These are phyloP conservation scores for Corbicula japonica DNA, from an alignment of 2,888 invertebrate species.

Conservation along the genomic window DNA sequence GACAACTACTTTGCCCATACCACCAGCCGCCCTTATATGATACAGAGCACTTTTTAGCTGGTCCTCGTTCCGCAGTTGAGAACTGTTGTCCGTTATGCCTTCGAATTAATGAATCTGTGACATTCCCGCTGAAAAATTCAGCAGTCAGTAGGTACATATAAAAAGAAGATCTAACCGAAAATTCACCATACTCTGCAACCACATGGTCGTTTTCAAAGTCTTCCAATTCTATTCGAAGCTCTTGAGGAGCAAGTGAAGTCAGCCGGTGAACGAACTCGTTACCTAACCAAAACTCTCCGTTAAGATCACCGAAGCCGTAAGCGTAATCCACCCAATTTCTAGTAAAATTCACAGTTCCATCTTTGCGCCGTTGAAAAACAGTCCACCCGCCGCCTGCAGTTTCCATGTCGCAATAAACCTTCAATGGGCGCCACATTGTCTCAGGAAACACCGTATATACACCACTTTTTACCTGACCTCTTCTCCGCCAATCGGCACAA, in stretches of 20 bases:
- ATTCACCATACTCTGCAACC: conserved; percentile 37
- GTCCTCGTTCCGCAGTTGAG: conserved; percentile 30
- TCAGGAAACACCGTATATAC: conserved; percentile 54
- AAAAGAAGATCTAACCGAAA: conserved; percentile 17
- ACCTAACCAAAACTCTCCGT: conserved; percentile 47
- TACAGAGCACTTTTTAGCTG: conserved; percentile 55
- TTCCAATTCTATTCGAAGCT: conserved; percentile 45
- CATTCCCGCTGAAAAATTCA: conserved; percentile 23
- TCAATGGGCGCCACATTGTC: conserved; percentile 18
- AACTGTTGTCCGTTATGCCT: conserved; percentile 8
- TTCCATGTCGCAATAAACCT: conserved; percentile 62
- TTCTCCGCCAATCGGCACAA: conserved; percentile 43
- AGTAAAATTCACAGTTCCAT: conserved; percentile 48
- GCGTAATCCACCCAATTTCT: conserved; percentile 46
- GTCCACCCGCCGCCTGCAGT: conserved; percentile 68
- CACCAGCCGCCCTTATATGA: conserved; percentile 76
- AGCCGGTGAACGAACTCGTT: conserved; percentile 37
- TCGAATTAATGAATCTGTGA: conserved; percentile 14
- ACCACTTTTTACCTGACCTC: conserved; percentile 43
- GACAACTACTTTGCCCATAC: conserved; percentile 73
- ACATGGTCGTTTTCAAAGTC: conserved; percentile 31
- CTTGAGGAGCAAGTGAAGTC: conserved; percentile 9
- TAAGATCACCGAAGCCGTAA: conserved; percentile 49
- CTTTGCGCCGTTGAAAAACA: conserved; percentile 54
- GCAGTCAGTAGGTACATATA: conserved; percentile 17